Conservation (phyloP, 2,113 vertebrate genomes). For the Ailuropoda melanoleuca region DNA sequence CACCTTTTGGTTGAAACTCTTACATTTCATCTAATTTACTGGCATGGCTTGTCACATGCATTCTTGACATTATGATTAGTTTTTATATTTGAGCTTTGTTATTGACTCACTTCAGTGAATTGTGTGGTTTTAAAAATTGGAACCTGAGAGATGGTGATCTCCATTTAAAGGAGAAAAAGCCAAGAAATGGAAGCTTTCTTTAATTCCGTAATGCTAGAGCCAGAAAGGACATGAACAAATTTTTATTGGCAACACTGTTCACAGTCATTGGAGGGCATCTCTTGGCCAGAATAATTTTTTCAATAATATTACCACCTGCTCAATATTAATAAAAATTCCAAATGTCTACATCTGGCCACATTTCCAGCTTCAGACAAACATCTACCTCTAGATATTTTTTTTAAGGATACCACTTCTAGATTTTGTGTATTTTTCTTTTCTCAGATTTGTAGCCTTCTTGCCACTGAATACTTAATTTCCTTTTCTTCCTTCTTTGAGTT, state of each 20-base stretch:
- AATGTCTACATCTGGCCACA: not conserved
- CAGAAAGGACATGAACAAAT: not conserved
- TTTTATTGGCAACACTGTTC: not conserved
- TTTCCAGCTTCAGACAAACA: not conserved
- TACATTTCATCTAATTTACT: not conserved
- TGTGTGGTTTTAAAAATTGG: conserved; percentile 14
- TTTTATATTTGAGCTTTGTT: conserved; percentile 14
- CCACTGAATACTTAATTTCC: not conserved
- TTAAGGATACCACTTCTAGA: not conserved
- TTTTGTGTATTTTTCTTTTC: not conserved
- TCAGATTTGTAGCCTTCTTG: not conserved
- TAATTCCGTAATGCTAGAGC: not conserved
- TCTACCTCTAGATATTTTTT: not conserved
- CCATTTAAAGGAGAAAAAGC: not conserved
- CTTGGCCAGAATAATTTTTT: not conserved
- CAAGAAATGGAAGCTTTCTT: not conserved
- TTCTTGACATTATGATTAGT: not conserved
- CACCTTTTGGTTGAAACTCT: not conserved
- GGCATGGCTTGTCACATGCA: not conserved
- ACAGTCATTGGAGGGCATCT: not conserved
- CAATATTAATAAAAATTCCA: not conserved
- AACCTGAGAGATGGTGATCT: not conserved
- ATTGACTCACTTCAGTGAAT: not conserved
- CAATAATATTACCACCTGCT: not conserved
- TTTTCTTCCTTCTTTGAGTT: not conserved